These are phyloP conservation scores for Leucopsar rothschildi DNA, from an alignment of 2,113 vertebrate species.

Conservation along the genomic window DNA sequence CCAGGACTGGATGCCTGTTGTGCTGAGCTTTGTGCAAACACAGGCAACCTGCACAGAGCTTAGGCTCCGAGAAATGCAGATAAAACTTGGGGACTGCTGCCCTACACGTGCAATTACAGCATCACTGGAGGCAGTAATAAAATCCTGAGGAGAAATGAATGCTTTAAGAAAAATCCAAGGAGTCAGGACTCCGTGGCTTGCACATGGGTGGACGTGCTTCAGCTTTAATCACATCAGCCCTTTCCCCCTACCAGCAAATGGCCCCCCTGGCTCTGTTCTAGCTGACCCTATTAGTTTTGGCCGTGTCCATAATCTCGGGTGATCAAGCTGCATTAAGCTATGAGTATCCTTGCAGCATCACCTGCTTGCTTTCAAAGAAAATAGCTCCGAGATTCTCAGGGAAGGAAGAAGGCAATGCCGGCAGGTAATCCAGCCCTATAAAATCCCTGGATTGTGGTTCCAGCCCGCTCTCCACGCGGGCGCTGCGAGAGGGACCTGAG, in stretches of 20 bases:
- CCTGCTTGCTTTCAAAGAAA: constrained; percentile 45
- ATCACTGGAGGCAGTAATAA: background rate
- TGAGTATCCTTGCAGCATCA: constrained; percentile 9
- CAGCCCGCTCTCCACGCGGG: background rate
- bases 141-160: background rate
- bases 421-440: constrained; percentile 44
- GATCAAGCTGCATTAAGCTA: background rate
- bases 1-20: background rate
- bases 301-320: background rate
- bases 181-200: background rate
- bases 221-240: background rate
- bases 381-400: background rate
- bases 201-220: background rate
- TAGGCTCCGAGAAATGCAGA: background rate
- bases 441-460: constrained; percentile 21
- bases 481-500: background rate
- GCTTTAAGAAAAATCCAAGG: background rate
- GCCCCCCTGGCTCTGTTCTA: background rate
- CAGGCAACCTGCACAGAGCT: rapidly evolving
- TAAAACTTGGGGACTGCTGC: background rate
- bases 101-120: background rate
- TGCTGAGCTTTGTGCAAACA: constrained; percentile 1
- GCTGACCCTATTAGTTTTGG: constrained; percentile 23
- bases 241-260: background rate
- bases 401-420: background rate